phyloP scores from a whole-genome alignment of 2,888 invertebrate species.

The Patella caerulea region DNA sequence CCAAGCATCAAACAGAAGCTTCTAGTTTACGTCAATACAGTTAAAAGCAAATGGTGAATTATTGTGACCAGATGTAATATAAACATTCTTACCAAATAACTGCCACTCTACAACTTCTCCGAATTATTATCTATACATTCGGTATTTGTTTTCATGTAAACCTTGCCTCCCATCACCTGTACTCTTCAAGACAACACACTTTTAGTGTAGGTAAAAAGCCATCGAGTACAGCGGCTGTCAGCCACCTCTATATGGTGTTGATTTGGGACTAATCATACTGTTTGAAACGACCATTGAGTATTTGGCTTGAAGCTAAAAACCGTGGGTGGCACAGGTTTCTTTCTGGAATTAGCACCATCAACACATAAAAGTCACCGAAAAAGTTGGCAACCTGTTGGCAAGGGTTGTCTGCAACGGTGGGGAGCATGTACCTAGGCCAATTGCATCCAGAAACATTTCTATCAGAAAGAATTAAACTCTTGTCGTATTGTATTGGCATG shows the following conservation, averaged over 20 bases:
- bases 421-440: too few relatives aligned
- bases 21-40: conserved; percentile 9
- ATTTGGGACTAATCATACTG: background rate
- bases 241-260: background rate
- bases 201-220: background rate
- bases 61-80: conserved; percentile 8
- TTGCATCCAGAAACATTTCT: too few relatives aligned
- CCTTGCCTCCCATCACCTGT: conserved; percentile 2
- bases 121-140: conserved; percentile 10
- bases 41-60: background rate
- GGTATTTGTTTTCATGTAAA: background rate
- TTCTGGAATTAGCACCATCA: too few relatives aligned
- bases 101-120: conserved; percentile 6
- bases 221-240: background rate
- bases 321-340: too few relatives aligned
- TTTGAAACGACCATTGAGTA: conserved; percentile 7
- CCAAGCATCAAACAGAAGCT: conserved; percentile 1
- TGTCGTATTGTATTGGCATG: too few relatives aligned
- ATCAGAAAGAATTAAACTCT: too few relatives aligned
- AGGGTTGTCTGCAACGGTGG: too few relatives aligned
- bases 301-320: conserved; percentile 7
- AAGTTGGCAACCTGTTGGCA: too few relatives aligned
- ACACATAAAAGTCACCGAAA: too few relatives aligned
- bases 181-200: background rate
- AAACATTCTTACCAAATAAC: conserved; percentile 9